Evolutionary conservation across 1,140 invertebrate species (phyloP), one percentile per base, ranked within the genome.

Genomic region (Asbolus verrucosus): DNA sequence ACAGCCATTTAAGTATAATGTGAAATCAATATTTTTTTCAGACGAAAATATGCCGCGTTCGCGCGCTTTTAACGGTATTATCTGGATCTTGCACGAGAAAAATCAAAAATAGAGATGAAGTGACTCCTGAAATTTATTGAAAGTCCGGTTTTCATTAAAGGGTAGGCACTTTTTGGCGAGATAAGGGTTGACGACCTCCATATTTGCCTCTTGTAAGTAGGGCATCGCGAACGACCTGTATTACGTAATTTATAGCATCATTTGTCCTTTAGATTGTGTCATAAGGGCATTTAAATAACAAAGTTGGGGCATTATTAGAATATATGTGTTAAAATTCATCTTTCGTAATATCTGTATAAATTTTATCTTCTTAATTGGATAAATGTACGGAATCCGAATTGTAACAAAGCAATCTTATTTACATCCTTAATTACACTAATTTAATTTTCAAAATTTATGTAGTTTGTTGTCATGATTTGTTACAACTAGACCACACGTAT

Each of bases 241-340:
- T 21, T 24, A 1, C 4, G 46, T 54, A 54, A 54, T 54, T 54
- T 54, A 54, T 54, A 30, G 11, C 8, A 14, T 16, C 46, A 54
- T 54, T 54, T 54, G 21, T 54, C 21, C 46, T 54, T 54, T 54
- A 54, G 21, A 54, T 54, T 9, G 46, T 30, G 46, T 27, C 46
- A 54, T 54, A 54, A 54, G 46, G 27, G 46, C 46, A 54, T 54
- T 54, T 54, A 54, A 54, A 54, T 54, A 54, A 21, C 46, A 54
- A n/a, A 27, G 46, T 54, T 54, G 21, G 46, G 21, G 11, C 14
- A 54, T 54, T 54, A 54, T 54, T 54, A 16, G 13, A 21, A 54
- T n/a, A n/a, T n/a, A 54, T 54, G 11, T 54, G 27, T 54, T 54
- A 54, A 54, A 54, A 54, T 54, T 54, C 46, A 24, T 4, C 46